Percentiles rank a stretch among this genome's conserved stretches.
phyloP scores from a whole-genome alignment of 2,113 vertebrate species.

The Barnardius zonarius region DNA sequence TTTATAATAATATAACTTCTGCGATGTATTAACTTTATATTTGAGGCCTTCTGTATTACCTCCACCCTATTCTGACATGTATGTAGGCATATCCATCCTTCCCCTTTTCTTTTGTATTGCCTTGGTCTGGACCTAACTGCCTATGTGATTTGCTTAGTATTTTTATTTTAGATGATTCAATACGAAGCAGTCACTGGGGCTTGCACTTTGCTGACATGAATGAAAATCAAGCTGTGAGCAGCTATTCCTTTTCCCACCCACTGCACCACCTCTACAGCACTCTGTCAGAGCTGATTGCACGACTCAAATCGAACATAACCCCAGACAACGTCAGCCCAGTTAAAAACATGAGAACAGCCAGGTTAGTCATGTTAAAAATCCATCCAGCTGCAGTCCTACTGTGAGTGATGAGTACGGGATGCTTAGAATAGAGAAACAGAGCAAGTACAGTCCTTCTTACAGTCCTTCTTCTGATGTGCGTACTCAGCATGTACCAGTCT shows the following conservation, averaged over 20 bases:
- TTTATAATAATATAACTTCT: background rate
- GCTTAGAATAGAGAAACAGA: background rate
- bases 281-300: constrained; percentile 16
- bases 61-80: background rate
- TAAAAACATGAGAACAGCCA: constrained; percentile 28
- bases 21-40: background rate
- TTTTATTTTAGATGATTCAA: background rate
- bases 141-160: background rate
- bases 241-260: background rate
- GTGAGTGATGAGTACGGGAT: background rate
- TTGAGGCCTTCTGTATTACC: background rate
- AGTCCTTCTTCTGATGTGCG: background rate
- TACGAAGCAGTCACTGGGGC: background rate
- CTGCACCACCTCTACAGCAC: background rate
- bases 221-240: constrained; percentile 32
- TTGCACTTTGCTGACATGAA: background rate
- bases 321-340: constrained; percentile 28
- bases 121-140: constrained; percentile 1
- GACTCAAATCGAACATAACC: background rate
- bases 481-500: background rate
- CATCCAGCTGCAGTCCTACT: background rate
- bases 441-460: background rate
- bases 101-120: background rate
- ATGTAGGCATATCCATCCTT: background rate
- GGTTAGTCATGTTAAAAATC: constrained; percentile 27